Evolutionary conservation across 2,113 vertebrate species (phyloP).

Genomic region (Grammatotria lemairii): DNA sequence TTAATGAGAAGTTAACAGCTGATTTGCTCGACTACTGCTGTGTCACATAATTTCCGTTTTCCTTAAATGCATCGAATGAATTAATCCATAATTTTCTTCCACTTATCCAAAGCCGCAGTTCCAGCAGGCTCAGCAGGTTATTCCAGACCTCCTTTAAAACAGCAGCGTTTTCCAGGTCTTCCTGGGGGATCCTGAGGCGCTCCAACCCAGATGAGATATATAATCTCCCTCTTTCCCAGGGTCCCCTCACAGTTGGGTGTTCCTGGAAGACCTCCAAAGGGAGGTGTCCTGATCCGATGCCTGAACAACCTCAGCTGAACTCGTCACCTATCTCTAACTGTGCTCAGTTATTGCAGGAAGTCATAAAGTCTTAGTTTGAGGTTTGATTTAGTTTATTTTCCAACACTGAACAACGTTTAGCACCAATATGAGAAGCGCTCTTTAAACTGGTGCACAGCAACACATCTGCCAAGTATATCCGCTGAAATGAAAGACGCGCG

Average conservation of each 20-base stretch:
- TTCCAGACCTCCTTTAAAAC: not conserved
- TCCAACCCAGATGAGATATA: not conserved
- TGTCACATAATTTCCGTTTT: not conserved
- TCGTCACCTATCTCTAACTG: not conserved
- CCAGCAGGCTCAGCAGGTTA: not conserved
- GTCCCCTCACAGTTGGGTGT: not conserved
- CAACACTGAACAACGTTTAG: accelerated
- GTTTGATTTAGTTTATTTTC: not conserved
- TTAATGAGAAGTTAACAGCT: not conserved
- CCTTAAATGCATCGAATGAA: not conserved
- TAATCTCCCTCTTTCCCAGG: not conserved
- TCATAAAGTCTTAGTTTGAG: not conserved
- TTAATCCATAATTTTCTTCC: not conserved
- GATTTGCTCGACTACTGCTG: not conserved
- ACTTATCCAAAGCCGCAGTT: not conserved
- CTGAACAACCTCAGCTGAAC: not conserved
- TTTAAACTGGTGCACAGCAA: not conserved
- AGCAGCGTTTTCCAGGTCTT: not conserved
- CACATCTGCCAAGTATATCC: not conserved
- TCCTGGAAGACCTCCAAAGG: not conserved
- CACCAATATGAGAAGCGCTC: not conserved
- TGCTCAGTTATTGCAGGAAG: not conserved
- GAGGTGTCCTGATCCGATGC: not conserved
- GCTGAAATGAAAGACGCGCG: not conserved
- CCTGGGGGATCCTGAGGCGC: not conserved